Evolutionary conservation across 2,888 invertebrate genomes (phyloP).

Genomic region (Chrysolina americana): DNA sequence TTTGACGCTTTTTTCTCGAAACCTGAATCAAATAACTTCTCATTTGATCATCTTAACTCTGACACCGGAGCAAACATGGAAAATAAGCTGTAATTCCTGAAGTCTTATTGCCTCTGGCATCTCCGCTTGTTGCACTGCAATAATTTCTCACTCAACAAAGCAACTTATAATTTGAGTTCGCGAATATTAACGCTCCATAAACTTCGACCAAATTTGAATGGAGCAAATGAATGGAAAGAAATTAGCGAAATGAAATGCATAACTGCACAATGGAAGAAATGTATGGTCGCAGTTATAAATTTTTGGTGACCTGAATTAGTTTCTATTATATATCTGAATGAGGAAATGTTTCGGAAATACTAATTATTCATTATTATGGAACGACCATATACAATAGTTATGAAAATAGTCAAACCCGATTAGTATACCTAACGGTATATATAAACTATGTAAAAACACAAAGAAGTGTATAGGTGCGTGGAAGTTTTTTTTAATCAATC

Average conservation of each 20-base stretch:
- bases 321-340: neutral
- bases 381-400: too few relatives aligned
- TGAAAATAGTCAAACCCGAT: too few relatives aligned
- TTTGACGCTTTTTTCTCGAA: neutral
- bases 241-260: neutral
- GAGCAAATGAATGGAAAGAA: conserved; percentile 9
- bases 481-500: too few relatives aligned
- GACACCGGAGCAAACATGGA: neutral
- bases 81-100: conserved; percentile 1
- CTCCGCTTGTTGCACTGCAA: conserved; percentile 19
- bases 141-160: conserved; percentile 17
- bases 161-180: conserved; percentile 19
- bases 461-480: too few relatives aligned
- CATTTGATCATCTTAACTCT: neutral
- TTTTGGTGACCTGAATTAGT: neutral
- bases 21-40: neutral
- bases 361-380: too few relatives aligned
- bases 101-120: conserved; percentile 5
- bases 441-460: too few relatives aligned
- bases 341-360: too few relatives aligned
- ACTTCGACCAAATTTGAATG: conserved; percentile 1
- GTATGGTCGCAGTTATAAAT: neutral
- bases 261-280: neutral
- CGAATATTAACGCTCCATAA: conserved; percentile 23
- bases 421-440: too few relatives aligned